Base-by-base conservation (phyloP, 1,140 invertebrate species). In the Fopius arisanus region DNA sequence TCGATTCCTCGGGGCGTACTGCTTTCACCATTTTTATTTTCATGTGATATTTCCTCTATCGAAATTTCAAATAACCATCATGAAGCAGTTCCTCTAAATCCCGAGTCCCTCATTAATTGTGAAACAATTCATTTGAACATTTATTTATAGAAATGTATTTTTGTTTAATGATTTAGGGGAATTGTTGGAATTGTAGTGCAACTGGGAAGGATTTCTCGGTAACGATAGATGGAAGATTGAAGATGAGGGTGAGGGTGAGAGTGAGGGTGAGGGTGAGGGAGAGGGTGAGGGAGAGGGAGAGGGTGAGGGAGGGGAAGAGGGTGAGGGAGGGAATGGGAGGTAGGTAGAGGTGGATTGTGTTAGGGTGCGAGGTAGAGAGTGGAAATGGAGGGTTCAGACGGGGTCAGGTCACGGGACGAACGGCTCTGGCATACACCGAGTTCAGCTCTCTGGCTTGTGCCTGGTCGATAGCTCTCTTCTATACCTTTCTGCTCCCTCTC, bases 381-480 rank as follows among this genome's bases (percentile, higher is more conserved):
- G 77, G 80, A 77, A 48, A 79, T 77, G 77, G 79, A 82, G 78
- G 78, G 86, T 87, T 87, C 86, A 87, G 86, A 81, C 80, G 85
- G 86, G 86, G 86, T 87, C 86, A 87, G 86, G 86, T 87, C 86
- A 87, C 84, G 84, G 85, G 82, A 85, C 80, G 81, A 80, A 77
- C 75, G 79, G 43, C 43, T 51, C 54, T 59, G 23, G 5, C 23
- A 28, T 59, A 59, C 54, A 59, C 54, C 26, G 54, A 28, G 23
- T 26, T 19, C 43, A 51, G 43, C 19, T 51, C 43, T 51, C 43
- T 51, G 33, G 54, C 54, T 59, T 26, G 19, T 23, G 23, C 54
- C 67, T 48, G 26, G 26, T 67, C 65, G 65, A 67, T 67, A 67
- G 33, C 65, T 67, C 31, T 67, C 65, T 67, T 40, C 65, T 41